Base-by-base conservation (phyloP, 2,797 vertebrate genomes). In the Rhabdomys pumilio region DNA sequence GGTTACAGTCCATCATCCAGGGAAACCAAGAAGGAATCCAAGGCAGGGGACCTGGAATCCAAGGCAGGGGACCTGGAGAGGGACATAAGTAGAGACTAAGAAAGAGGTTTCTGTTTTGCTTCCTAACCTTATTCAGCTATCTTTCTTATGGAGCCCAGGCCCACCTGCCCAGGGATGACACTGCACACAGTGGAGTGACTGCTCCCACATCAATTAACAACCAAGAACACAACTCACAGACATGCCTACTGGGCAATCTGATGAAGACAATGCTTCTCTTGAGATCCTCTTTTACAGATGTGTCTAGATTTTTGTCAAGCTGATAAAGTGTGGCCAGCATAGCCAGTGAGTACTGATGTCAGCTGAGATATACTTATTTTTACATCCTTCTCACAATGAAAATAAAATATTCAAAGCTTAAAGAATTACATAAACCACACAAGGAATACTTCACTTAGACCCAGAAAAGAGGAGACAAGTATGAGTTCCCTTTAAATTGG, bases 401-500 rank as follows among this genome's bases (percentile, higher is more conserved):
- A 77, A 13, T 38, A 53, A 90, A 79, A 2, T 73, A 15, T 84
- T 95, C 72, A 31, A 65, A 95, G 15, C n/a, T 93, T 84, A 93
- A 96, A 87, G 53, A 90, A 72, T 9, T 81, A 19, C 65, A 22
- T 63, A 84, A 93, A 91, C 41, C 14, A 44, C 2, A 77, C 65
- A 12, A 89, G 29, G 69, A 86, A 13, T 15, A 69, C 63, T 87
- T 93, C 19, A 90, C 53, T 90, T 96, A 88, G 90, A 84, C 24
- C 65, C 26, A 87, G 82, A 22, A 91, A 93, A 93, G 75, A 55
- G 50, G 8, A 59, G 38, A 44, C 75, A 85, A 87, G 24, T 24
- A 85, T 84, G 83, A 75, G 89, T 77, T 61, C 1, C 38, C 38
- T 95, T 97, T 87, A 77, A 91, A 92, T 31, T 93, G 38, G 13